Evolutionary conservation across 2,797 vertebrate species (phyloP).

Genomic region (Hyperoplus immaculatus): DNA sequence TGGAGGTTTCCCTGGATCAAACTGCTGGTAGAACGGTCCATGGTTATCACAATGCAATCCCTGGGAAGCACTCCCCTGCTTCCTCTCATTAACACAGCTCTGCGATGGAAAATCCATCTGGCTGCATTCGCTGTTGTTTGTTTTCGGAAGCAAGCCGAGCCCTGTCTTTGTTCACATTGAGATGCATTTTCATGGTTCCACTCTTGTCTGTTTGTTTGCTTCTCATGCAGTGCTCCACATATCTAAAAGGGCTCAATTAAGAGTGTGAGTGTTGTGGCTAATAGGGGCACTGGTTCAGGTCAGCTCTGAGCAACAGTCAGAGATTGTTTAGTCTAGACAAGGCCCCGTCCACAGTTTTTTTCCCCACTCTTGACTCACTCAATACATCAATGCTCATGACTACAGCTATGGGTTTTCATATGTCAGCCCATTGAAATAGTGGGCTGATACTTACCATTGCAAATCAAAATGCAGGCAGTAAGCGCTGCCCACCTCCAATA

Average conservation of each 20-base stretch:
- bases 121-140: slow-evolving; percentile 81
- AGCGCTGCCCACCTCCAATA: not conserved
- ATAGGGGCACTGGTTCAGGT: slow-evolving; percentile 32
- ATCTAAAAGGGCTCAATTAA: slow-evolving; percentile 35
- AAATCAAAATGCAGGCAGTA: not conserved
- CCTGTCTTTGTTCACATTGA: slow-evolving; percentile 82
- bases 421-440: not conserved
- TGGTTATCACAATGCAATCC: slow-evolving; percentile 83
- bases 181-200: slow-evolving; percentile 71
- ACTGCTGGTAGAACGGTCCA: slow-evolving; percentile 58
- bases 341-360: slow-evolving; percentile 10
- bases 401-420: slow-evolving; percentile 3
- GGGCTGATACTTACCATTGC: not conserved
- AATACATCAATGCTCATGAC: not conserved
- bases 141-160: slow-evolving; percentile 82
- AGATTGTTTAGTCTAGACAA: slow-evolving; percentile 58
- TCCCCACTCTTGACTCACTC: not conserved
- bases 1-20: slow-evolving; percentile 78
- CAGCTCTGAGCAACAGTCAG: slow-evolving; percentile 17
- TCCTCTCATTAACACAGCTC: slow-evolving; percentile 84
- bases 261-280: slow-evolving; percentile 25
- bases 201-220: slow-evolving; percentile 70
- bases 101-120: slow-evolving; percentile 86
- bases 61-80: slow-evolving; percentile 83
- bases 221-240: slow-evolving; percentile 42